phyloP scores from a whole-genome alignment of 2,113 vertebrate genomes.

The Bujurquina vittata region DNA sequence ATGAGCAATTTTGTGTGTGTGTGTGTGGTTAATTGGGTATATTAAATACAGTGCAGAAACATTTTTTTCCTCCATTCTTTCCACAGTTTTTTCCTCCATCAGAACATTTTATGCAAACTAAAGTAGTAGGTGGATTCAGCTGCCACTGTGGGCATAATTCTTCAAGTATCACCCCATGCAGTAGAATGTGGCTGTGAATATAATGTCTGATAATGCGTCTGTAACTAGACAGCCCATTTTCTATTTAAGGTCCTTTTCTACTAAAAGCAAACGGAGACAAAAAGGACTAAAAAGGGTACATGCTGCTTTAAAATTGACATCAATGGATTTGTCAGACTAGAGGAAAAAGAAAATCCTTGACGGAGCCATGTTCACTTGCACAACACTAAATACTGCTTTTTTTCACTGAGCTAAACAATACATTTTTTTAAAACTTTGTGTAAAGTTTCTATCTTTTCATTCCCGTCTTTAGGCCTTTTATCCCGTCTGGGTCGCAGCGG shows the following conservation, averaged over 20 bases:
- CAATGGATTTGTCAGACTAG: background rate
- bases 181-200: background rate
- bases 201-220: background rate
- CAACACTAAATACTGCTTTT: background rate
- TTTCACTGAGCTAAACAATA: background rate
- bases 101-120: background rate
- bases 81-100: background rate
- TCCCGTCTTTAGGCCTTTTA: conserved; percentile 83
- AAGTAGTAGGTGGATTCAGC: background rate
- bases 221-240: background rate
- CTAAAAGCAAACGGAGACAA: background rate
- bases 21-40: too few species aligned
- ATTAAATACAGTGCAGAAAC: background rate
- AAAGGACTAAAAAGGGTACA: background rate
- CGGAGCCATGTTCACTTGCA: background rate
- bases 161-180: background rate
- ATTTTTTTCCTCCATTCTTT: background rate
- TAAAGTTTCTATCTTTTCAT: background rate
- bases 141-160: background rate
- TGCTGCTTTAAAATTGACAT: background rate
- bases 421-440: background rate
- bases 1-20: too few species aligned
- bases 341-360: background rate
- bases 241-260: background rate
- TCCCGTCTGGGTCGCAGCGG: conserved; percentile 87